Evolutionary conservation across 2,113 vertebrate species (phyloP).

Genomic region (Gasterosteus aculeatus): DNA sequence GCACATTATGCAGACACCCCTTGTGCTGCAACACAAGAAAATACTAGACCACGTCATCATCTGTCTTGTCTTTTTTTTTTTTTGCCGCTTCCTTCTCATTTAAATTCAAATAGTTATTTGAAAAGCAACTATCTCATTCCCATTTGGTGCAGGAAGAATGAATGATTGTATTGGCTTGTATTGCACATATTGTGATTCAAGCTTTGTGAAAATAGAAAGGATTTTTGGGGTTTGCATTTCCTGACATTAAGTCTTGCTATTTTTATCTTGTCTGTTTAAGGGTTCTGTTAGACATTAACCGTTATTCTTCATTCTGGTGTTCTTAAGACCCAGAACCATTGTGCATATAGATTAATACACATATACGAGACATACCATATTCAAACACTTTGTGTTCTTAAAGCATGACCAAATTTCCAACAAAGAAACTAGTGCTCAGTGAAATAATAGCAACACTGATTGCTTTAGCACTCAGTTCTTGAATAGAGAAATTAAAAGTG

Average conservation of each 20-base stretch:
- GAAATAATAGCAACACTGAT: conserved; percentile 71
- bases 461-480: conserved; percentile 53
- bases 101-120: conserved; percentile 82
- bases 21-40: conserved; percentile 85
- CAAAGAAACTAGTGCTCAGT: conserved; percentile 71
- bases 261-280: conserved; percentile 77
- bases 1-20: conserved; percentile 88
- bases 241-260: conserved; percentile 75
- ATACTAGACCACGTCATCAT: conserved; percentile 86
- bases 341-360: conserved; percentile 74
- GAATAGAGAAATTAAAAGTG: conserved; percentile 68
- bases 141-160: conserved; percentile 83
- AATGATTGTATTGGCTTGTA: conserved; percentile 84
- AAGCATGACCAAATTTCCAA: conserved; percentile 81
- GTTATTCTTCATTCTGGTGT: conserved; percentile 77
- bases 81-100: conserved; percentile 70
- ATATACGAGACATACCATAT: conserved; percentile 70
- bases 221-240: conserved; percentile 78
- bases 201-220: conserved; percentile 79
- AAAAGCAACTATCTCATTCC: conserved; percentile 78
- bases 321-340: conserved; percentile 79
- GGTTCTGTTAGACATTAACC: conserved; percentile 35
- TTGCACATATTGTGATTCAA: conserved; percentile 85
- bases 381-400: conserved; percentile 51
- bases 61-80: conserved; percentile 55